phyloP scores from a whole-genome alignment of 2,888 invertebrate species.

The Scaptodrosophila latifasciaeformis region DNA sequence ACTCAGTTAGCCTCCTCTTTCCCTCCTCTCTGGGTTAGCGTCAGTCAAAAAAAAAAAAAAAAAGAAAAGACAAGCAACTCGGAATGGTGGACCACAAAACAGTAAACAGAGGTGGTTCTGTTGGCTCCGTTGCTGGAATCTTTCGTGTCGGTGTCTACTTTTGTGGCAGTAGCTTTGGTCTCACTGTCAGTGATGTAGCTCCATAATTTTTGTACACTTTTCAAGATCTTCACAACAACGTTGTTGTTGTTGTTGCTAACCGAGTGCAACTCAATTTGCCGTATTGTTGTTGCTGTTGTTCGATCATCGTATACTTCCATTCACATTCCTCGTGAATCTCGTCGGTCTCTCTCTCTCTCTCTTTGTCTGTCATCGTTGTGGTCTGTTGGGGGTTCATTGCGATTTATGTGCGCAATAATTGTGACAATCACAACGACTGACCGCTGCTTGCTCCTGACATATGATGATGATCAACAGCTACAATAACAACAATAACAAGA shows the following conservation, averaged over 20 bases:
- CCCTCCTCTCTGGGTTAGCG: not conserved
- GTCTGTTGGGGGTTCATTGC: constrained; percentile 45
- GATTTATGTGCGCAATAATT: constrained; percentile 70
- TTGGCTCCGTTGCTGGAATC: no score
- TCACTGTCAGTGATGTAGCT: not conserved
- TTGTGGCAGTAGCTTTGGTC: not conserved
- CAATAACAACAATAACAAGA: constrained; percentile 2
- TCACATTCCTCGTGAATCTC: constrained; percentile 21
- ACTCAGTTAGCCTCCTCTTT: no score
- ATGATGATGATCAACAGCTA: constrained; percentile 26
- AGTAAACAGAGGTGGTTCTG: no score
- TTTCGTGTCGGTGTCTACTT: not conserved
- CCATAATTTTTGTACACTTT: no score
- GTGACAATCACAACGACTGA: constrained; percentile 54
- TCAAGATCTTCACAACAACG: not conserved
- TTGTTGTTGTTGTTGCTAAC: not conserved
- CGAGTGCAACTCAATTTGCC: constrained; percentile 46
- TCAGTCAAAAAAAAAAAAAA: not conserved
- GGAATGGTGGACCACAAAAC: no score
- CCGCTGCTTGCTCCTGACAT: constrained; percentile 26
- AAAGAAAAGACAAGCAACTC: no score
- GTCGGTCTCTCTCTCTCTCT: not conserved
- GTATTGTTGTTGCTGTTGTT: constrained; percentile 23
- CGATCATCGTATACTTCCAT: constrained; percentile 25
- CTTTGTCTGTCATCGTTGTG: constrained; percentile 27